Percentiles rank a stretch among this genome's conserved stretches.
These are phyloP conservation scores for Drosophila ohnishii DNA, from an alignment of 1,140 invertebrate genomes.

Conservation along the genomic window DNA sequence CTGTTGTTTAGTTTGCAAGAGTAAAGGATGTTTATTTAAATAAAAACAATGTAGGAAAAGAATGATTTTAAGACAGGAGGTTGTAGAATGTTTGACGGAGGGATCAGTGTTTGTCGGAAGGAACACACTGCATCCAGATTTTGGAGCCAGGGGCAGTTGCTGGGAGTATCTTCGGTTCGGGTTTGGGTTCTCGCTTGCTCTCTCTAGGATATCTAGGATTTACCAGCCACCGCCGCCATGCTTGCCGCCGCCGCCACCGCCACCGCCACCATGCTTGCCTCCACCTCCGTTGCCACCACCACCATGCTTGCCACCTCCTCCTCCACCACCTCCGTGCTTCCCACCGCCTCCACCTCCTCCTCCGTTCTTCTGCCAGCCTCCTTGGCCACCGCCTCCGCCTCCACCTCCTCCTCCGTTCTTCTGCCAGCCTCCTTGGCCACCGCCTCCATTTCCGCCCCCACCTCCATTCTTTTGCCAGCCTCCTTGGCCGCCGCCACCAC, in stretches of 20 bases:
- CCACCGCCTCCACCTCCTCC: constrained; percentile 18
- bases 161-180: not conserved
- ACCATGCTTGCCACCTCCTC: constrained; percentile 17
- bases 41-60: not conserved
- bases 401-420: constrained; percentile 13
- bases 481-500: constrained; percentile 19
- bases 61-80: not conserved
- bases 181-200: not conserved
- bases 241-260: constrained; percentile 16
- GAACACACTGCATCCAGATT: not conserved
- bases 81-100: not conserved
- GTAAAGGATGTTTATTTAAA: constrained; percentile 8
- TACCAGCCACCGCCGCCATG: constrained; percentile 35
- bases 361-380: constrained; percentile 8
- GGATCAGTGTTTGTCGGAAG: not conserved
- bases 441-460: constrained; percentile 10
- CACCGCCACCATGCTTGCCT: constrained; percentile 14
- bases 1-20: constrained; percentile 9
- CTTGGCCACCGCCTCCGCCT: constrained; percentile 2
- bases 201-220: not conserved
- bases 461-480: constrained; percentile 16
- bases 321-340: constrained; percentile 21
- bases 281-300: constrained; percentile 16
- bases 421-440: constrained; percentile 7
- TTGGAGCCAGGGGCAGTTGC: not conserved